These are phyloP conservation scores for Teleogryllus occipitalis DNA, from an alignment of 1,140 invertebrate genomes.

Conservation along the genomic window DNA sequence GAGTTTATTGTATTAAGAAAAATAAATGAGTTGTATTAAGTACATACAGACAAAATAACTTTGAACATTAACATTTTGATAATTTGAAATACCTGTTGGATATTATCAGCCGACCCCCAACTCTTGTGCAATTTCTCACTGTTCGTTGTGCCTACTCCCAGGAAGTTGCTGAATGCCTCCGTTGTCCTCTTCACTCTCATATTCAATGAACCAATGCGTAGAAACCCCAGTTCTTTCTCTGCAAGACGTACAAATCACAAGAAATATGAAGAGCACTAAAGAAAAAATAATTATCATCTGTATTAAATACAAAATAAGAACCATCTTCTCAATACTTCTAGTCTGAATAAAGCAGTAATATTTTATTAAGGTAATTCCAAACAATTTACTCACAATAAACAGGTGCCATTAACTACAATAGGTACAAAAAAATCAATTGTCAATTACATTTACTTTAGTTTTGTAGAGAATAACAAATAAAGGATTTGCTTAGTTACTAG, in stretches of 20 bases:
- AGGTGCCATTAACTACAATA: no score
- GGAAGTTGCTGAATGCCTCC: constrained; percentile 79
- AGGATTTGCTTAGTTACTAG: no score
- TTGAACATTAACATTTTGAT: not conserved
- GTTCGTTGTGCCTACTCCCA: constrained; percentile 55
- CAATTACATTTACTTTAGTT: no score
- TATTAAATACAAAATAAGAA: no score
- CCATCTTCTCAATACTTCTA: no score
- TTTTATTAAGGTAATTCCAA: no score
- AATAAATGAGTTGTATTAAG: not conserved
- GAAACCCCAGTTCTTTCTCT: constrained; percentile 80
- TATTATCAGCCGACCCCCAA: constrained; percentile 81
- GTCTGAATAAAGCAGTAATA: no score
- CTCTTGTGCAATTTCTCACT: constrained; percentile 61
- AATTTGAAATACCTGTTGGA: constrained; percentile 47
- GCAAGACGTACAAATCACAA: constrained; percentile 26
- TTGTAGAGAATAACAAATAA: no score
- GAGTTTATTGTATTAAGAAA: not conserved
- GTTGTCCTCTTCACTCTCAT: constrained; percentile 85
- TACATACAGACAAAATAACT: not conserved
- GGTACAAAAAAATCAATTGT: no score
- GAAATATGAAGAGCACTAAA: not conserved
- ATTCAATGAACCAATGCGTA: constrained; percentile 83
- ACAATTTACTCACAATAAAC: no score
- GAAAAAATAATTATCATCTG: no score